Evolutionary conservation across 2,113 vertebrate genomes (phyloP).

Genomic region (Oreochromis niloticus): DNA sequence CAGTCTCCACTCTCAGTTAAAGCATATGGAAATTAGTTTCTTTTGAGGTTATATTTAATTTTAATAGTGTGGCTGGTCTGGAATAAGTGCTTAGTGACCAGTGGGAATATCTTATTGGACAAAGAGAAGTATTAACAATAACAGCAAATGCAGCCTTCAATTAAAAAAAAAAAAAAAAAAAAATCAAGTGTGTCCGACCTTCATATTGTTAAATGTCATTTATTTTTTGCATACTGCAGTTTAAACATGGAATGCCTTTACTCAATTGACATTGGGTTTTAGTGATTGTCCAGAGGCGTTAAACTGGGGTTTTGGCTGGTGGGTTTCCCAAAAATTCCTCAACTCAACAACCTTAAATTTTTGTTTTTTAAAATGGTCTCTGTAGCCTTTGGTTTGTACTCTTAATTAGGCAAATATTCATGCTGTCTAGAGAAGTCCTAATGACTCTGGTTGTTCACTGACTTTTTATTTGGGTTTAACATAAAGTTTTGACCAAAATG

Average conservation of each 20-base stretch:
- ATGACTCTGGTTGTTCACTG: neutral
- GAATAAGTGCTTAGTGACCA: neutral
- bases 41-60: constrained; percentile 14
- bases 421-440: neutral
- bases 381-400: neutral
- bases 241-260: neutral
- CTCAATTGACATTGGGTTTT: neutral
- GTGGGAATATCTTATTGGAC: constrained; percentile 1
- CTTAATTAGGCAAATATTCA: neutral
- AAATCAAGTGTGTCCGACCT: neutral
- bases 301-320: neutral
- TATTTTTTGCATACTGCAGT: neutral
- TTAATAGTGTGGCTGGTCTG: neutral
- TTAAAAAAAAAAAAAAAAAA: neutral
- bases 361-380: neutral
- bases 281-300: neutral
- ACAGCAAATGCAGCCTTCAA: neutral
- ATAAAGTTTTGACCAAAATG: neutral
- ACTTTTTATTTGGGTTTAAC: neutral
- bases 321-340: neutral
- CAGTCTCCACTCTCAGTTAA: neutral
- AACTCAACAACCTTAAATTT: neutral
- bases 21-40: constrained; percentile 25
- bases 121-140: neutral
- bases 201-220: neutral